Percentiles rank a stretch among this genome's conserved stretches.
Evolutionary conservation across 2,888 invertebrate genomes (phyloP).

Genomic region (Amphipyra tragopoginis): DNA sequence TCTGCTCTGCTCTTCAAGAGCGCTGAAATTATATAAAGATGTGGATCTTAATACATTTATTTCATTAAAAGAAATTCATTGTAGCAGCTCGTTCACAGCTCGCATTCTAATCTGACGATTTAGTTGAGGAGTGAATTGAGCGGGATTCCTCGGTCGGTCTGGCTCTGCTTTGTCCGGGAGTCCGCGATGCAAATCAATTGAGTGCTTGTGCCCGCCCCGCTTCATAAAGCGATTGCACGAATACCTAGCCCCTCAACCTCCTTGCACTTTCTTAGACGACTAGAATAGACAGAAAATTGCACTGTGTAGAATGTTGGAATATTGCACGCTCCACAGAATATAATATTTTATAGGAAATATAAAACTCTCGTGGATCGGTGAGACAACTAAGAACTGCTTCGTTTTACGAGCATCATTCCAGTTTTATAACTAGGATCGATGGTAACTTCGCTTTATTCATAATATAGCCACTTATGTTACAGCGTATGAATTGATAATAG

Average conservation of each 20-base stretch:
- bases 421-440: conserved; percentile 62
- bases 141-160: conserved; percentile 69
- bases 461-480: conserved; percentile 54
- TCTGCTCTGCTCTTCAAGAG: conserved; percentile 14
- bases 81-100: conserved; percentile 64
- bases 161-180: conserved; percentile 74
- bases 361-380: conserved; percentile 59
- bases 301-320: conserved; percentile 59
- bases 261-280: conserved; percentile 65
- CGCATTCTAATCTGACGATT: conserved; percentile 76
- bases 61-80: conserved; percentile 69
- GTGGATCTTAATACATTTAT: conserved; percentile 45
- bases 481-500: conserved; percentile 55
- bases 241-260: conserved; percentile 65
- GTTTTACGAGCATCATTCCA: conserved; percentile 63
- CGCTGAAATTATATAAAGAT: conserved; percentile 39
- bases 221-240: conserved; percentile 75
- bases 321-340: conserved; percentile 60
- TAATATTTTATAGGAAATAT: conserved; percentile 68
- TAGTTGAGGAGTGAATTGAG: conserved; percentile 76
- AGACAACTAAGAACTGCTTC: conserved; percentile 60
- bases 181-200: conserved; percentile 83
- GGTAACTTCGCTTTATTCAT: conserved; percentile 58
- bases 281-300: conserved; percentile 64
- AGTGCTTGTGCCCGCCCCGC: conserved; percentile 63